Base-by-base conservation (phyloP, 2,797 vertebrate species). In the Acanthurus tractus region DNA sequence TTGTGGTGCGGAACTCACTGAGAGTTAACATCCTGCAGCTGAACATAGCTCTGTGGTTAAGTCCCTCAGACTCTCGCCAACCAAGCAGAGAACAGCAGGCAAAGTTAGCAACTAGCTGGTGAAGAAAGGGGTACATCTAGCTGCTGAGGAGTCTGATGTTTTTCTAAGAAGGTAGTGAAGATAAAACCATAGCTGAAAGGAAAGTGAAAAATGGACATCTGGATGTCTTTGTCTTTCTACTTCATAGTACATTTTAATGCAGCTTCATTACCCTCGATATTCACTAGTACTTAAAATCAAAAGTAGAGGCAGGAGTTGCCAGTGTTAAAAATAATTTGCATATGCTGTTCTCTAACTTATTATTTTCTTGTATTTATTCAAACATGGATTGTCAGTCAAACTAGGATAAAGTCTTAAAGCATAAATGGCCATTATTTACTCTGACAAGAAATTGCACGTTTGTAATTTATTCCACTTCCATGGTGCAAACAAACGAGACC, bases 391-490 rank as follows among this genome's bases (percentile, higher is more conserved):
- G 3, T 13, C 13, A 17, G 53, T 23, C 14, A 22, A 3, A 13
- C 13, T 23, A 5, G 14, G 25, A 57, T 18, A 25, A 13, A 48
- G 29, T 25, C 25, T 25, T 25, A 3, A 25, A 25, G 38, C 46
- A 20, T 34, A 52, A 44, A 70, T 34, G 34, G 15, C 15, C 11
- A n/a, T 53, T 17, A 45, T 34, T 71, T 62, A 71, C 23, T 61
- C 17, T 29, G 34, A 29, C 25, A 29, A 49, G 2, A 1, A 25
- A 25, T 25, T 8, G n/a, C 0, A 4, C 40, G 40, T n/a, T 20
- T 36, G 6, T 45, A 9, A 17, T 18, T 34, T 0, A 8, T 48
- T 48, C 17, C 17, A 48, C 2, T 14, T 20, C 15, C 8, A 40
- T 23, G 34, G 6, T 50, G 46, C 45, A 63, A 48, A n/a, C 15